Evolutionary conservation across 2,113 vertebrate species (phyloP).

Genomic region (Xenopus laevis): DNA sequence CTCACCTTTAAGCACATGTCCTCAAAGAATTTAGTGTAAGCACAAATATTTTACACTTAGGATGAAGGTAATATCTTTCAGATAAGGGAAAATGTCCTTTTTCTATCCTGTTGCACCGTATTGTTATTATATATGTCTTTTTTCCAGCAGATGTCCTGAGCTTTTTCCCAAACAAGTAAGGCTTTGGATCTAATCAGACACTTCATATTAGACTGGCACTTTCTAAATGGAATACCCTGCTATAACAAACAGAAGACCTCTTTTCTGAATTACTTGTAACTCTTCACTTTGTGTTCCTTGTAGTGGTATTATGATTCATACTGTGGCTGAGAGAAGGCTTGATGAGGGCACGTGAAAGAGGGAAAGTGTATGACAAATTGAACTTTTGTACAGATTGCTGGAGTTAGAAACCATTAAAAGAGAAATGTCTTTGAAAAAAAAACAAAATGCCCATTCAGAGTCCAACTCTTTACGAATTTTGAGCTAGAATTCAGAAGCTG

Average conservation of each 20-base stretch:
- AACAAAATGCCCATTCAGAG: too few relatives aligned
- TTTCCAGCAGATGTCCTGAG: too few relatives aligned
- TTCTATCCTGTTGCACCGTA: too few relatives aligned
- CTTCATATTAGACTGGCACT: constrained; percentile 56
- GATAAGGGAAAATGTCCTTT: too few relatives aligned
- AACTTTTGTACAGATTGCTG: constrained; percentile 21
- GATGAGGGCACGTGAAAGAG: constrained; percentile 32
- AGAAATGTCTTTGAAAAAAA: constrained; percentile 14
- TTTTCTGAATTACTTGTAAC: constrained; percentile 35
- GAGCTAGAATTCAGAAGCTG: too few relatives aligned
- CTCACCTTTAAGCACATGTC: too few relatives aligned
- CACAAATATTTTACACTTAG: too few relatives aligned
- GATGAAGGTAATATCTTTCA: too few relatives aligned
- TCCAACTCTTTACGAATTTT: too few relatives aligned
- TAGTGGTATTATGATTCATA: constrained; percentile 35
- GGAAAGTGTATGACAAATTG: constrained; percentile 18
- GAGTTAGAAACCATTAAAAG: constrained; percentile 3
- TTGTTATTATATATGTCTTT: too few relatives aligned
- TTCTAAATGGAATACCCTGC: constrained; percentile 58
- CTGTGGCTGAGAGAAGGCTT: constrained; percentile 19
- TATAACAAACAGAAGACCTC: constrained; percentile 9
- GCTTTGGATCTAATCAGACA: constrained; percentile 56
- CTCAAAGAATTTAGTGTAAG: too few relatives aligned
- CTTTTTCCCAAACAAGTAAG: constrained; percentile 17
- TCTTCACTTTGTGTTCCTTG: constrained; percentile 22